Base-by-base conservation (phyloP, 2,888 invertebrate species). In the Protodeltote pygarga region DNA sequence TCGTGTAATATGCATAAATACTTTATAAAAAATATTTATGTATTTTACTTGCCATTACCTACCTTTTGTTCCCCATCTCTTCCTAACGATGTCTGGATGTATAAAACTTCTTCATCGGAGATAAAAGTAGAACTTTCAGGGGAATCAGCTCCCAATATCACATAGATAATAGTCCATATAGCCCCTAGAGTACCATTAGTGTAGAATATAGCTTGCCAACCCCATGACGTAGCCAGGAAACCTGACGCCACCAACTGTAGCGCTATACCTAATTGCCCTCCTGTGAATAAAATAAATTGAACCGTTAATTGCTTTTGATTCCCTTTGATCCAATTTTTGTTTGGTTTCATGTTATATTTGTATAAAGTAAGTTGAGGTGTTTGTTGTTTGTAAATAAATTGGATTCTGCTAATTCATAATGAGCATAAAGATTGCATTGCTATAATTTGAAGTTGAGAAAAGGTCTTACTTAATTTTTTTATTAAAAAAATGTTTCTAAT, bases 191-290 rank as follows among this genome's bases (percentile, higher is more conserved):
- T 87, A 0, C 96, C 96, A 65, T 95, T 95, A 1, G 94, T 80
- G 74, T 97, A 97, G 82, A 97, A 97, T 45, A 95, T 94, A 4
- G 95, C 93, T 0, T 95, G 95, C 97, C 97, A 97, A 0, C 97
- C 97, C 70, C 94, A 89, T 0, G 84, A 65, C 0, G 95, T 94
- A 0, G 94, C 94, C 0, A 96, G 92, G 27, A 94, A 86, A 0
- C 97, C 97, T n/a, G 96, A 94, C 13, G 94, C 84, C 8, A 95
- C 93, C 73, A 97, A 81, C 67, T 96, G 94, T 0, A 96, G 75
- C 0, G 96, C 95, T 5, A 96, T 96, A 4, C 97, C 97, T 6
- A 97, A 93, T 75, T 96, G 96, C 5, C 94, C 94, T 32, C 97
- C 97, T 87, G 85, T n/a, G n/a, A n/a, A n/a, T n/a, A n/a, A 16